Conservation (phyloP, 2,113 vertebrate species). For the Microcebus lehilahytsara region DNA sequence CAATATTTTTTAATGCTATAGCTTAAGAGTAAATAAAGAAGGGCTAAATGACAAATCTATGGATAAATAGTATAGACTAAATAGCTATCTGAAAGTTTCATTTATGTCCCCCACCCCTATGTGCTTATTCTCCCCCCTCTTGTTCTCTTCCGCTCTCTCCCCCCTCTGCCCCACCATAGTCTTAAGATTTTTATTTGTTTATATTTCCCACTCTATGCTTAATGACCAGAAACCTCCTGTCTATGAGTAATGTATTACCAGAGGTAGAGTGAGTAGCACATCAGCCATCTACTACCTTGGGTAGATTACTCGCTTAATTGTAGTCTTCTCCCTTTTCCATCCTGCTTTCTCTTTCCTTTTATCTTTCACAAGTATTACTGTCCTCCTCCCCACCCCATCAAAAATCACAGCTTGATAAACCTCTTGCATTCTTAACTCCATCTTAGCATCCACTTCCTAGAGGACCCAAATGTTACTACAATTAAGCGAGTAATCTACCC, state of each 20-base stretch:
- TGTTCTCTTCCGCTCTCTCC: neutral
- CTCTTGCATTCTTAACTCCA: neutral
- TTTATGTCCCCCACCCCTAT: too few relatives aligned
- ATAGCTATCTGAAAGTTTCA: neutral
- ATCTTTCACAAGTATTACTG: neutral
- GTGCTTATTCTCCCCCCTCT: too few relatives aligned
- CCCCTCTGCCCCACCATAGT: neutral
- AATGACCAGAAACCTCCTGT: neutral
- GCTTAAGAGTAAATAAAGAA: neutral
- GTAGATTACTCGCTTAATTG: neutral
- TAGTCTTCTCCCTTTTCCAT: neutral
- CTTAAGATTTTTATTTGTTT: neutral
- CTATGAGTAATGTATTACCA: neutral
- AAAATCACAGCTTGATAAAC: neutral
- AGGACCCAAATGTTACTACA: neutral
- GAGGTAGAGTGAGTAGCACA: neutral
- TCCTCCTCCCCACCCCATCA: neutral
- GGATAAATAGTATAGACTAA: neutral
- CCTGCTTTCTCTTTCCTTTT: neutral
- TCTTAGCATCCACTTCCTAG: neutral
- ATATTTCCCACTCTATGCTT: neutral
- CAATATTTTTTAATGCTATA: neutral
- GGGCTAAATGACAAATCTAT: neutral
- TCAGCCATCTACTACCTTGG: neutral
- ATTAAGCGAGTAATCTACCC: neutral